These are phyloP conservation scores for Bombus superbus DNA, from an alignment of 1,140 invertebrate species.

Conservation along the genomic window DNA sequence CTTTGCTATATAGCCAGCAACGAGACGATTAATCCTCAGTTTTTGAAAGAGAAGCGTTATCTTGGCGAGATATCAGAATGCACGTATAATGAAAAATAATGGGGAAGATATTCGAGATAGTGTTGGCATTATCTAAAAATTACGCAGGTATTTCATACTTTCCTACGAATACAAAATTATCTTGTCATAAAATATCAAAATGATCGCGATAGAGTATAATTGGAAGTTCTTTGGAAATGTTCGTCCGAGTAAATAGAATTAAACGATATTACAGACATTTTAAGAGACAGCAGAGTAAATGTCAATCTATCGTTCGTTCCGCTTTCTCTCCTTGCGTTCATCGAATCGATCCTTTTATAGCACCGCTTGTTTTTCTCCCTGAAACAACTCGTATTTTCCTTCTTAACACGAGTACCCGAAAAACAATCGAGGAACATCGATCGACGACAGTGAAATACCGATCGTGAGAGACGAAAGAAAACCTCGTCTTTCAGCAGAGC, in stretches of 20 bases:
- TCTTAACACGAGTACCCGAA: slow-evolving; percentile 13
- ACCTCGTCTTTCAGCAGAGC: background rate
- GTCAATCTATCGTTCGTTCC: slow-evolving; percentile 20
- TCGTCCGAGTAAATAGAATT: background rate
- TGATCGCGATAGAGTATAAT: background rate
- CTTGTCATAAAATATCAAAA: background rate
- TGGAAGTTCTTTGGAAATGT: background rate
- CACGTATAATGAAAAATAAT: background rate
- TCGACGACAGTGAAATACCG: slow-evolving; percentile 21
- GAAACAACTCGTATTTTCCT: slow-evolving; percentile 10
- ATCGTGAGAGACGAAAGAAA: slow-evolving; percentile 12
- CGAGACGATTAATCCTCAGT: background rate
- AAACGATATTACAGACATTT: background rate
- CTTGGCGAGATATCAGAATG: background rate
- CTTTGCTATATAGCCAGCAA: background rate
- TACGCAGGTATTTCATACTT: background rate
- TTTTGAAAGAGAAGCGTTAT: background rate
- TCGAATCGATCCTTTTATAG: slow-evolving; percentile 7
- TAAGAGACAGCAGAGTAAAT: slow-evolving; percentile 16
- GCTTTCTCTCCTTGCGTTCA: background rate
- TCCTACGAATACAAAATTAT: background rate
- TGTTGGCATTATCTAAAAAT: background rate
- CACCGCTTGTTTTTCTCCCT: background rate
- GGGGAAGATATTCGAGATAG: background rate
- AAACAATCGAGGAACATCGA: slow-evolving; percentile 43